These are phyloP conservation scores for Drosophila setifemur DNA, from an alignment of 1,140 invertebrate genomes.

Conservation along the genomic window DNA sequence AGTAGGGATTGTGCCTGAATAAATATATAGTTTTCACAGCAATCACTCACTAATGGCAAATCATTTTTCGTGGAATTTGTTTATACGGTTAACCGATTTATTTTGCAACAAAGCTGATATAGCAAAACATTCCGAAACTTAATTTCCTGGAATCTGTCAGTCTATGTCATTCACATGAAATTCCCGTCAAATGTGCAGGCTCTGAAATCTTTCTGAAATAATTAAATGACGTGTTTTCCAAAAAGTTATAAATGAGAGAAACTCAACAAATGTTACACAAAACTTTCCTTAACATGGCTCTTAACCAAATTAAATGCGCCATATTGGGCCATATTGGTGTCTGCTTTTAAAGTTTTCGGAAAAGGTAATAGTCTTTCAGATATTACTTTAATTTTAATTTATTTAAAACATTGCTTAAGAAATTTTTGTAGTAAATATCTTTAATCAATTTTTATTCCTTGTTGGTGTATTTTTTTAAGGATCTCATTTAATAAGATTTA, in stretches of 20 bases:
- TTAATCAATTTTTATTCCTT: no score
- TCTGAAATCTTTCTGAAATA: background rate
- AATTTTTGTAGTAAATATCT: no score
- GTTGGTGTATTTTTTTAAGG: no score
- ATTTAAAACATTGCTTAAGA: no score
- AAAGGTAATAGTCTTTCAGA: background rate
- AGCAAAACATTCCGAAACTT: constrained; percentile 1
- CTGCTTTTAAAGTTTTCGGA: constrained; percentile 2
- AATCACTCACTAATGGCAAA: background rate
- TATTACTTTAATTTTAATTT: no score
- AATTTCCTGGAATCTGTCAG: no score
- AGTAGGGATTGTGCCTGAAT: constrained; percentile 14
- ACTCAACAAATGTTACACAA: background rate
- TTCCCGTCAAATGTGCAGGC: no score
- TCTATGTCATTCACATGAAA: constrained; percentile 12
- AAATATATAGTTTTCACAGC: background rate
- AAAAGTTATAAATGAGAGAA: constrained; percentile 28
- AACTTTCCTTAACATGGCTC: constrained; percentile 16
- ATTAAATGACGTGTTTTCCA: constrained; percentile 19
- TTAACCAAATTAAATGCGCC: background rate
- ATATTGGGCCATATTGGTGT: constrained; percentile 15
- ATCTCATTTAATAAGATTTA: no score
- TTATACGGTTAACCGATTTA: no score
- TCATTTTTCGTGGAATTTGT: constrained; percentile 13
- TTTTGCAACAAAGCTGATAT: no score